Conservation (phyloP, 2,888 invertebrate genomes). For the Callosobruchus maculatus region DNA sequence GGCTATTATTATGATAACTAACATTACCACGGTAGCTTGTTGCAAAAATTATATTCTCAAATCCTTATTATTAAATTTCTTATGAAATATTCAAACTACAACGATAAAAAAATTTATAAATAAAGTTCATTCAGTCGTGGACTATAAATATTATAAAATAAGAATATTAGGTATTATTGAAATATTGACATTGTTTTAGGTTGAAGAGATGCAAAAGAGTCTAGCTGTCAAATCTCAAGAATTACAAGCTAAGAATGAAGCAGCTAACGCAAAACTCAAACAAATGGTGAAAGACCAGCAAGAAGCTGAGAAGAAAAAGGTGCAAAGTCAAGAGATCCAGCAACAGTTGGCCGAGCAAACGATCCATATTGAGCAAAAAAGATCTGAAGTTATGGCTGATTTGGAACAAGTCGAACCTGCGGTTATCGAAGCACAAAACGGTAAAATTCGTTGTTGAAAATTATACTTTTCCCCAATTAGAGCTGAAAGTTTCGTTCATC, state of each 20-base stretch:
- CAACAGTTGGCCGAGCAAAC: conserved; percentile 78
- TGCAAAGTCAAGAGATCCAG: conserved; percentile 96
- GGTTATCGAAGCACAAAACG: conserved; percentile 96
- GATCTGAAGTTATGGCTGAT: conserved; percentile 92
- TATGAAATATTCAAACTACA: too few relatives aligned
- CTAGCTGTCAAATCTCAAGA: conserved; percentile 94
- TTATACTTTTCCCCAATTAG: too few relatives aligned
- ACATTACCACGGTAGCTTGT: too few relatives aligned
- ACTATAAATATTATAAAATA: too few relatives aligned
- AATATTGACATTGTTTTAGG: conserved; percentile 42
- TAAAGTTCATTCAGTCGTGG: too few relatives aligned
- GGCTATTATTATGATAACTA: too few relatives aligned
- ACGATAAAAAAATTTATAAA: too few relatives aligned
- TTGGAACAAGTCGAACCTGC: conserved; percentile 97
- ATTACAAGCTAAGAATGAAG: conserved; percentile 95
- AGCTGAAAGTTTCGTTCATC: too few relatives aligned
- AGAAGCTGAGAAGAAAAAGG: conserved; percentile 98
- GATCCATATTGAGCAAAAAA: conserved; percentile 88
- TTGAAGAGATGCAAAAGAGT: conserved; percentile 98
- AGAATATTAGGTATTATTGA: too few relatives aligned
- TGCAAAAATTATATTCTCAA: too few relatives aligned
- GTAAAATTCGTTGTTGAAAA: conserved; percentile 51
- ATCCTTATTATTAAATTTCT: too few relatives aligned
- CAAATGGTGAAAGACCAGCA: conserved; percentile 99
- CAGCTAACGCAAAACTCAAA: conserved; percentile 97